A percentile compares a stretch with the other conserved stretches of the same genome.
Conservation (phyloP, 1,140 invertebrate genomes). For the Rhagoletis pomonella region DNA sequence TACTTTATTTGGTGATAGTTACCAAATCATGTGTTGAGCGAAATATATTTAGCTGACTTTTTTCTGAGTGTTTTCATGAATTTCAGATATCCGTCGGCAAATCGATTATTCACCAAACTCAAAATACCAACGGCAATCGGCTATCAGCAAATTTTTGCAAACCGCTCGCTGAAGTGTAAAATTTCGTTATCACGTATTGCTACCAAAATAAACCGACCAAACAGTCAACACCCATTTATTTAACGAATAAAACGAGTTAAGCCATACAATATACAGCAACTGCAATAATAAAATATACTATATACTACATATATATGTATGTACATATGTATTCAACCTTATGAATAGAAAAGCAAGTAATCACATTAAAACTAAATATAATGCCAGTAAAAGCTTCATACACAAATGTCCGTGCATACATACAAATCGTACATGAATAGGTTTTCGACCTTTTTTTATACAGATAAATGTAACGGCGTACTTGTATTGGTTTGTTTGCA, state of each 20-base stretch:
- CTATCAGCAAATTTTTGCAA: neutral
- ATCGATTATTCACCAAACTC: neutral
- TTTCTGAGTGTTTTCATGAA: no score
- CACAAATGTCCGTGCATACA: no score
- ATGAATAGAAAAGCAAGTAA: neutral
- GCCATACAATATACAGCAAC: conserved; percentile 26
- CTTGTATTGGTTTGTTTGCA: neutral
- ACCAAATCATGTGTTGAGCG: no score
- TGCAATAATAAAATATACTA: conserved; percentile 10
- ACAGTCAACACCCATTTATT: neutral
- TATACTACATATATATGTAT: neutral
- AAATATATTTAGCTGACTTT: no score
- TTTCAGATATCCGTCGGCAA: neutral
- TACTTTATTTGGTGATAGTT: no score
- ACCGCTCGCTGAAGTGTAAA: neutral
- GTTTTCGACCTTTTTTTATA: neutral
- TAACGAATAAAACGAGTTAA: conserved; percentile 13
- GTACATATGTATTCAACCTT: neutral
- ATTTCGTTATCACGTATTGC: neutral
- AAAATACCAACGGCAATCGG: neutral
- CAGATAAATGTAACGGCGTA: no score
- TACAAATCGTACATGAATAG: no score
- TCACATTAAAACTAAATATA: conserved; percentile 40
- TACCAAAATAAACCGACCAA: neutral
- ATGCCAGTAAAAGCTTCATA: neutral